Conservation (phyloP, 37 sponge, comb jelly and placozoan genomes). For the Ephydatia muelleri region DNA sequence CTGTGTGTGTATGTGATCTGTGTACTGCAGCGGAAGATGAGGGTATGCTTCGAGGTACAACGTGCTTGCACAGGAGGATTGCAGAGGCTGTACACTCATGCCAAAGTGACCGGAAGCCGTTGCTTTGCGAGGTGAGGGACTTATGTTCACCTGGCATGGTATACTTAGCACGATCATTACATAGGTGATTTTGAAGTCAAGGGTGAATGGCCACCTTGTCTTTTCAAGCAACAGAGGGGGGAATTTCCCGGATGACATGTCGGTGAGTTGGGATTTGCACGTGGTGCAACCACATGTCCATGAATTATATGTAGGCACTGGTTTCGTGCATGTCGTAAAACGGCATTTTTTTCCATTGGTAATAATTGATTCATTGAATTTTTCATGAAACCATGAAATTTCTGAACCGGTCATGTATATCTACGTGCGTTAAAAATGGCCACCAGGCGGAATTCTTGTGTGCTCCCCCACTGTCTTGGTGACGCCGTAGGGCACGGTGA, state of each 20-base stretch:
- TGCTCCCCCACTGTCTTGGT: too few relatives aligned
- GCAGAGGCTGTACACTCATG: neutral
- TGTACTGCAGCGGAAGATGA: neutral
- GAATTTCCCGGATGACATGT: constrained; percentile 13
- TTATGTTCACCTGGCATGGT: neutral
- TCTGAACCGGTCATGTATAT: too few relatives aligned
- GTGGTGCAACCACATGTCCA: too few relatives aligned
- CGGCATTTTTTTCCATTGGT: too few relatives aligned
- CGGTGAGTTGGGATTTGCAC: constrained; percentile 3
- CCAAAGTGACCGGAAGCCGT: neutral
- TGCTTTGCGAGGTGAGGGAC: neutral
- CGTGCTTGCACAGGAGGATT: neutral
- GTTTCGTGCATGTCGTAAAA: too few relatives aligned
- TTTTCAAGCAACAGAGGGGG: constrained; percentile 15
- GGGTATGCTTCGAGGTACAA: neutral
- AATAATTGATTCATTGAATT: too few relatives aligned
- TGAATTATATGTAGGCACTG: too few relatives aligned
- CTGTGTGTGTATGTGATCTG: neutral
- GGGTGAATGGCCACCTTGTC: constrained; percentile 19
- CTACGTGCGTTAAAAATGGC: too few relatives aligned
- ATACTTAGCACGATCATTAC: neutral
- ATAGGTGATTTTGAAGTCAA: constrained; percentile 45
- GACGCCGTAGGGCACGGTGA: too few relatives aligned
- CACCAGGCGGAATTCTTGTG: too few relatives aligned
- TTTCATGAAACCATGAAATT: too few relatives aligned